Percentiles rank a stretch among this genome's conserved stretches.
These are phyloP conservation scores for Oncopeltus fasciatus DNA, from an alignment of 1,140 invertebrate species.

Conservation along the genomic window DNA sequence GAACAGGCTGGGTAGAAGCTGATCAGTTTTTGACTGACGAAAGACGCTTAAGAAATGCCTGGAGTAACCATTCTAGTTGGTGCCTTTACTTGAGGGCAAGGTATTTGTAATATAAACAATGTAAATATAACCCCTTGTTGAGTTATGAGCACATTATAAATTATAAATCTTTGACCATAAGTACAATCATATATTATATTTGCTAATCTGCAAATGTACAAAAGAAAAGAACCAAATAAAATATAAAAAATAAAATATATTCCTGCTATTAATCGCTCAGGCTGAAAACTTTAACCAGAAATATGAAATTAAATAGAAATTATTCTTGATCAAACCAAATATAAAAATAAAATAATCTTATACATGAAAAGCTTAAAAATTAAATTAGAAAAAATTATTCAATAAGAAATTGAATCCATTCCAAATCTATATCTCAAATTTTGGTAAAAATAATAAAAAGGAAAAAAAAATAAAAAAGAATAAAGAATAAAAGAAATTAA, in stretches of 20 bases:
- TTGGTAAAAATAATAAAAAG: no score
- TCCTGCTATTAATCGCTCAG: conserved; percentile 41
- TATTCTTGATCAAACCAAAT: conserved; percentile 48
- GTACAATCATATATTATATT: conserved; percentile 45
- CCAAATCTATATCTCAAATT: no score
- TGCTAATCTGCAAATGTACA: conserved; percentile 42
- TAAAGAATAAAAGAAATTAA: no score
- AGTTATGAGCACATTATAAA: conserved; percentile 29
- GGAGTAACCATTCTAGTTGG: no score
- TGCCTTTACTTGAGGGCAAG: no score
- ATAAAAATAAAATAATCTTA: conserved; percentile 49
- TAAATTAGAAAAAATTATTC: conserved; percentile 41
- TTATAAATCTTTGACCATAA: conserved; percentile 29
- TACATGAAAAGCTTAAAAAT: conserved; percentile 37
- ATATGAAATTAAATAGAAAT: conserved; percentile 46
- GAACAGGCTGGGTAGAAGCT: no score
- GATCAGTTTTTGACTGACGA: no score
- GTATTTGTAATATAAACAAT: no score
- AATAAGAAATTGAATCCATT: no score
- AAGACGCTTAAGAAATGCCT: no score
- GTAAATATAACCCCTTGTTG: no score
- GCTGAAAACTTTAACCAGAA: conserved; percentile 45
- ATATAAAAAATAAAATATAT: conserved; percentile 49
- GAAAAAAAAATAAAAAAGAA: no score
- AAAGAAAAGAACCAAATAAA: conserved; percentile 41